These are phyloP conservation scores for Halisarca cf. caerulea DNA, from an alignment of 37 sponge, comb jelly and placozoan genomes.

Conservation along the genomic window DNA sequence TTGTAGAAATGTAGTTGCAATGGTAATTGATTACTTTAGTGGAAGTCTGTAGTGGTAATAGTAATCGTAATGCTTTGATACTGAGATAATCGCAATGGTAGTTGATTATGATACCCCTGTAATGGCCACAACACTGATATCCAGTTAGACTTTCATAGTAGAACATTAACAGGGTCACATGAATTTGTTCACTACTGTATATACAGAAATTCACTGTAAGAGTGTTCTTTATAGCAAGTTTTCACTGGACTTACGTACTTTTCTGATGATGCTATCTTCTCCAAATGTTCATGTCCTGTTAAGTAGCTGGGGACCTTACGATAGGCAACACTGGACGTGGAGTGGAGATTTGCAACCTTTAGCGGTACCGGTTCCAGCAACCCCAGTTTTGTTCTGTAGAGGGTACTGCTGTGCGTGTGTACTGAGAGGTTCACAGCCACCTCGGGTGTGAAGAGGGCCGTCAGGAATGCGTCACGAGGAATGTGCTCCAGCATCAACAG, in stretches of 20 bases:
- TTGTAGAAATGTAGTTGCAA: too few species aligned
- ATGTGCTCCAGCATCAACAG: slow-evolving; percentile 27
- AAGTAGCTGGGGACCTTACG: neutral
- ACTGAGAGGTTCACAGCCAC: neutral
- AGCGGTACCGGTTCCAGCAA: neutral
- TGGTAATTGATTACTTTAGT: too few species aligned
- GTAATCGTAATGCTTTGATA: too few species aligned
- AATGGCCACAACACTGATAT: too few species aligned
- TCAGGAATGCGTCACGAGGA: neutral
- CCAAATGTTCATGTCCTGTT: neutral
- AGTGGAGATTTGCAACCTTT: neutral
- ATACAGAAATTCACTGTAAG: too few species aligned
- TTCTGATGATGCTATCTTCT: slow-evolving; percentile 1
- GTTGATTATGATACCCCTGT: too few species aligned
- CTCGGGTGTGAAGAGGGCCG: neutral
- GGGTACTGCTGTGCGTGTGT: neutral
- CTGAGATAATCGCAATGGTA: too few species aligned
- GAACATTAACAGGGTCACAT: too few species aligned
- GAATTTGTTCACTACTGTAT: too few species aligned
- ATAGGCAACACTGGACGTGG: slow-evolving; percentile 18
- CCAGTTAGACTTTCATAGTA: too few species aligned
- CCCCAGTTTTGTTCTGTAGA: neutral
- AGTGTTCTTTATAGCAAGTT: too few species aligned
- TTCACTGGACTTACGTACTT: neutral
- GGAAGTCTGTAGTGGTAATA: too few species aligned